These are phyloP conservation scores for Notodonta ziczac DNA, from an alignment of 2,888 invertebrate species.

Conservation along the genomic window DNA sequence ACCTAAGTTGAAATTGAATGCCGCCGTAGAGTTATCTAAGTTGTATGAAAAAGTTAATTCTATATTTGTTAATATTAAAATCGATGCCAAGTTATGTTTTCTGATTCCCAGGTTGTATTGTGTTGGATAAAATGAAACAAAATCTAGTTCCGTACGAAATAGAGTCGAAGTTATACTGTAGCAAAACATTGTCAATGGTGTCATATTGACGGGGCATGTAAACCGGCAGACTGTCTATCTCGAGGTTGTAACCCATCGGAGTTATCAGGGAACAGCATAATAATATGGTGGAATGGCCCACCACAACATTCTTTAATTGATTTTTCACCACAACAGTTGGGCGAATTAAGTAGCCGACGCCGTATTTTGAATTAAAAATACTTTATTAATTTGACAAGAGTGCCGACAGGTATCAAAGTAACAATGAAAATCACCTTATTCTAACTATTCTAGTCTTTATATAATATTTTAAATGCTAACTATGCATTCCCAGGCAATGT, in stretches of 20 bases:
- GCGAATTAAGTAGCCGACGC: too few relatives aligned
- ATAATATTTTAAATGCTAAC: too few relatives aligned
- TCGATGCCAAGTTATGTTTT: neutral
- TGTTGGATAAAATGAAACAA: neutral
- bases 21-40: neutral
- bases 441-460: too few relatives aligned
- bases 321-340: neutral
- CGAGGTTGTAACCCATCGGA: neutral
- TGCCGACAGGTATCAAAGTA: too few relatives aligned
- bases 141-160: neutral
- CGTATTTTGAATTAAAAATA: too few relatives aligned
- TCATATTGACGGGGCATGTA: neutral
- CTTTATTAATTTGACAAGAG: too few relatives aligned
- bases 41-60: neutral
- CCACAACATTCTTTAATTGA: neutral
- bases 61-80: neutral
- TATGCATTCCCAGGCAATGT: too few relatives aligned
- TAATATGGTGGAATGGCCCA: neutral
- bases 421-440: too few relatives aligned
- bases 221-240: neutral
- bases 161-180: neutral
- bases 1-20: slow-evolving; percentile 1
- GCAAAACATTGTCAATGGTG: neutral
- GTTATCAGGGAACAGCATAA: neutral
- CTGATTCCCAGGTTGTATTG: neutral